phyloP scores from a whole-genome alignment of 1,140 invertebrate species.

The Armadillidium nasatum region DNA sequence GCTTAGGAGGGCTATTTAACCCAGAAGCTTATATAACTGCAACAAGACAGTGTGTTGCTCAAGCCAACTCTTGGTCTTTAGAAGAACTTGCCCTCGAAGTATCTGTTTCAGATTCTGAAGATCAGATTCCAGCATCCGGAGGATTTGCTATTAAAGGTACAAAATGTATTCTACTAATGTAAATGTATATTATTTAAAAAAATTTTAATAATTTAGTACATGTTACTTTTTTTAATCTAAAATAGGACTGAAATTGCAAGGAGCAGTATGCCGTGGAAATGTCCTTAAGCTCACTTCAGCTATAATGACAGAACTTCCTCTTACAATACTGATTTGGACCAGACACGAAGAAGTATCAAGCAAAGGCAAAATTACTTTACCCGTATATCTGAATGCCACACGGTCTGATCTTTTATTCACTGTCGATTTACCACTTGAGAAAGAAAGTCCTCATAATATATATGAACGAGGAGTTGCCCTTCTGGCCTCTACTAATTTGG shows the following conservation, averaged over 20 bases:
- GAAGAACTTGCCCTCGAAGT: slow-evolving; percentile 92
- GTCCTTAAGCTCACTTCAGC: slow-evolving; percentile 84
- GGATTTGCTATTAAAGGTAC: slow-evolving; percentile 51
- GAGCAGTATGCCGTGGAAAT: slow-evolving; percentile 86
- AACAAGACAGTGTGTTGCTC: slow-evolving; percentile 93
- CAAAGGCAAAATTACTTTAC: slow-evolving; percentile 71
- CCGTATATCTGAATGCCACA: slow-evolving; percentile 95
- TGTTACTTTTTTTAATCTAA: slow-evolving; percentile 45
- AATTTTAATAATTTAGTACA: background rate
- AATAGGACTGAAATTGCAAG: slow-evolving; percentile 82
- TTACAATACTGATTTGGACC: slow-evolving; percentile 63
- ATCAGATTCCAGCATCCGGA: slow-evolving; percentile 51
- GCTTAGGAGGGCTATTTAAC: slow-evolving; percentile 93
- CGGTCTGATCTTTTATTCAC: slow-evolving; percentile 91
- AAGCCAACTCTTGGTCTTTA: slow-evolving; percentile 72
- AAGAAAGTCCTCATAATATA: slow-evolving; percentile 82
- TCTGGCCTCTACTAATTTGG: slow-evolving; percentile 80
- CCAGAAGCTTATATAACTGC: slow-evolving; percentile 99
- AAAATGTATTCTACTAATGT: background rate
- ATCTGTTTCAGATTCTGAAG: slow-evolving; percentile 61
- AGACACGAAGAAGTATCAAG: slow-evolving; percentile 45
- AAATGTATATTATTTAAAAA: background rate
- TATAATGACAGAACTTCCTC: slow-evolving; percentile 87
- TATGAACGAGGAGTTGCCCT: slow-evolving; percentile 96
- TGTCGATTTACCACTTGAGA: slow-evolving; percentile 83